Evolutionary conservation across 2,888 invertebrate species (phyloP).

Genomic region (Xylota segnis): DNA sequence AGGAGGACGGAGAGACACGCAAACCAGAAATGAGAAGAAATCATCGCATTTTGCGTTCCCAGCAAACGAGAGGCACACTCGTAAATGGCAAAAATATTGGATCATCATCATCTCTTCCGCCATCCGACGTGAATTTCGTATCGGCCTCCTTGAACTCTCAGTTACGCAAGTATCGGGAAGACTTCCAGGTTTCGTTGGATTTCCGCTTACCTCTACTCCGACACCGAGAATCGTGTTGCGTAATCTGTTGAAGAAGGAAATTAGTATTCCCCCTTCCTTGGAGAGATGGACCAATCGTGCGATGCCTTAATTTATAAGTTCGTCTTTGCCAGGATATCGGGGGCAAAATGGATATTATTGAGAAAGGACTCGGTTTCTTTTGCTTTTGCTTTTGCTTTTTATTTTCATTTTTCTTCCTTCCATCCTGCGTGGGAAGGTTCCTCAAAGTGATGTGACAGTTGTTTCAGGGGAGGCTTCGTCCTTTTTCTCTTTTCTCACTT

Average conservation of each 20-base stretch:
- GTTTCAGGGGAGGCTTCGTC: not conserved
- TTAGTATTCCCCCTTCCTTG: conserved; percentile 52
- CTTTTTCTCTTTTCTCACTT: not conserved
- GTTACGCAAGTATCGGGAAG: conserved; percentile 31
- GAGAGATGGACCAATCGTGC: conserved; percentile 43
- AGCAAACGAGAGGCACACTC: conserved; percentile 17
- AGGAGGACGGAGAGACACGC: not conserved
- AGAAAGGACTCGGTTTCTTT: conserved; percentile 34
- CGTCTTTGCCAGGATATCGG: conserved; percentile 36
- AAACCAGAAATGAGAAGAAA: conserved; percentile 19
- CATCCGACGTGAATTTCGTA: not conserved
- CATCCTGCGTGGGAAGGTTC: conserved; percentile 18
- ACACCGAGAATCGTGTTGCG: conserved; percentile 19
- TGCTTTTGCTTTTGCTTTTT: not conserved
- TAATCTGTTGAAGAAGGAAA: conserved; percentile 36
- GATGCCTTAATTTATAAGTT: conserved; percentile 52
- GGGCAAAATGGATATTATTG: conserved; percentile 33
- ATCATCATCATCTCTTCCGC: conserved; percentile 45
- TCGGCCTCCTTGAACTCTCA: not conserved
- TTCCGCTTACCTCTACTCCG: conserved; percentile 1
- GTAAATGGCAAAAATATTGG: conserved; percentile 56
- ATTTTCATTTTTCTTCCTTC: not conserved
- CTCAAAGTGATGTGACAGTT: conserved; percentile 30
- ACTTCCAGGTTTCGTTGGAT: conserved; percentile 25
- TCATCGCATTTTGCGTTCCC: conserved; percentile 31